Base-by-base conservation (phyloP, 2,797 vertebrate species). In the Falco columbarius region DNA sequence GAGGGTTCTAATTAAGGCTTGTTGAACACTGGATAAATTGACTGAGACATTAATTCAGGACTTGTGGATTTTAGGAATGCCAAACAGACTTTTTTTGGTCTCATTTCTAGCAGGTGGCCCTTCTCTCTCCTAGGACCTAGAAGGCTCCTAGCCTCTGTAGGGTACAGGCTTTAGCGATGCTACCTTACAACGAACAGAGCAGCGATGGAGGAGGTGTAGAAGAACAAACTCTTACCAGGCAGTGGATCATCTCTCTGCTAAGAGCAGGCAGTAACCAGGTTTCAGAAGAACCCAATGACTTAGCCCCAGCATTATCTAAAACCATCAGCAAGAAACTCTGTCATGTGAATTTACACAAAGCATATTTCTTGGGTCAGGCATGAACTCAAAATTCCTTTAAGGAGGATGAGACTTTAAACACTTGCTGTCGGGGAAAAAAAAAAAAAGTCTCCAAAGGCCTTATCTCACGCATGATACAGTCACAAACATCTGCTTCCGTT, bases 321-420 rank as follows among this genome's bases (percentile, higher is more conserved):
- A 90, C 58, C 92, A 89, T 94, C 77, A 62, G 56, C 73, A 90
- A 59, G 30, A 55, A 97, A 32, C 73, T 91, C 93, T 82, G 84
- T 94, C 95, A 95, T 94, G 72, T 85, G 84, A 86, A 87, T 94
- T 72, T 81, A 93, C 89, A 89, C 81, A 94, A 97, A 97, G 58
- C 90, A 85, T 93, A 97, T 94, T 97, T 97, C 91, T 97, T 92
- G 89, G 87, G 91, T 97, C 82, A 86, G 83, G 65, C 75, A 93
- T 20, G 1, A 92, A 97, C 96, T 95, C 87, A 96, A 93, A 97
- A 97, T 96, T 97, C 92, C 89, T 97, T 97, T 96, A 97, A 97
- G 92, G 85, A 96, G 87, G 63, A 89, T 3, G 18, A 96, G 84
- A 87, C 96, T 97, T 97, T 91, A 97, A 97, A 92, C 83, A 79